Conservation (phyloP, 2,113 vertebrate genomes). For the Sminthopsis crassicaudata region DNA sequence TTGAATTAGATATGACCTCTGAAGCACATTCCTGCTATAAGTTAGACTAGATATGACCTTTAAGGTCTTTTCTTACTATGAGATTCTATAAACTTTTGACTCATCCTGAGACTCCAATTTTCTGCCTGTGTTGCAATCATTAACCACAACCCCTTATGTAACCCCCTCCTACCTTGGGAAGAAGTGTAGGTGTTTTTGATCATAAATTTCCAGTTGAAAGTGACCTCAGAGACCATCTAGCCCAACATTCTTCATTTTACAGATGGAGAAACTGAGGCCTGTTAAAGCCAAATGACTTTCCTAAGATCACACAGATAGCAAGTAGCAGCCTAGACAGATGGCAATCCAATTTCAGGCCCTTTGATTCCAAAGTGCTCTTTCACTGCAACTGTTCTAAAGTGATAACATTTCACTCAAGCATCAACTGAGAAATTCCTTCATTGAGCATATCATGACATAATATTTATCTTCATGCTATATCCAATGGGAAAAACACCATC, state of each 20-base stretch:
- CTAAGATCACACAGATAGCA: background rate
- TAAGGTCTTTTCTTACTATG: background rate
- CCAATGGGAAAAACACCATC: background rate
- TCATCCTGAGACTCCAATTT: background rate
- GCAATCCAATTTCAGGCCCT: background rate
- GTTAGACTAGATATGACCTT: background rate
- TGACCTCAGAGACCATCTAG: background rate
- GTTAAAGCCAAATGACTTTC: background rate
- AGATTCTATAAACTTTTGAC: background rate
- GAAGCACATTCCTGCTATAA: background rate
- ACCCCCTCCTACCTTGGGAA: background rate
- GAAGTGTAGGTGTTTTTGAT: background rate
- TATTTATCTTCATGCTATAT: background rate
- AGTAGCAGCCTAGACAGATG: background rate
- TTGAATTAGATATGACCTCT: background rate
- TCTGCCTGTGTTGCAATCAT: background rate
- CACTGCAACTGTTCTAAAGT: background rate
- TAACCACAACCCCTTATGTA: background rate
- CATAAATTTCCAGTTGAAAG: background rate
- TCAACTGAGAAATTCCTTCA: background rate
- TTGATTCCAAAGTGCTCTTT: background rate
- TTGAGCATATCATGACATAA: background rate
- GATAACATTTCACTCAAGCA: background rate
- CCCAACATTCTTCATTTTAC: background rate
- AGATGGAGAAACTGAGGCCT: background rate